Evolutionary conservation across 2,888 invertebrate species (phyloP).

Genomic region (Acronicta psi): DNA sequence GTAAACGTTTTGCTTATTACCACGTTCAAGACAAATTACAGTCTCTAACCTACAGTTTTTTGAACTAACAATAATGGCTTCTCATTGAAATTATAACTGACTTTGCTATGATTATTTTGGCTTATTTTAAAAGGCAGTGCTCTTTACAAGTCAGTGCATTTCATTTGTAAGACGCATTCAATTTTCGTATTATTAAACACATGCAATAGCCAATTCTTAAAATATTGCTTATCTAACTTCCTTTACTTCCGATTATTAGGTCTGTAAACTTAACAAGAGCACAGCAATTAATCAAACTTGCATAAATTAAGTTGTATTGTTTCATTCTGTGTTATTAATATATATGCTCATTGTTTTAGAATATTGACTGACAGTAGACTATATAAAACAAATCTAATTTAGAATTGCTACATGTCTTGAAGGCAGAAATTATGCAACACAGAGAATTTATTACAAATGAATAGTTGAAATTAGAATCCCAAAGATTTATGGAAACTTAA

Average conservation of each 20-base stretch:
- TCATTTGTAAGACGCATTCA: conserved; percentile 18
- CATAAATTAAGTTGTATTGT: conserved; percentile 16
- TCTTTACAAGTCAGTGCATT: conserved; percentile 15
- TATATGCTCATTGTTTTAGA: conserved; percentile 7
- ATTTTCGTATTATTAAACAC: conserved; percentile 14
- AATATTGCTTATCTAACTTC: conserved; percentile 27
- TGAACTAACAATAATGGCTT: conserved; percentile 1
- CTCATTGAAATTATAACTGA: too few species aligned
- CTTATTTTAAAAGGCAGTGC: background rate
- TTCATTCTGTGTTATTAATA: background rate
- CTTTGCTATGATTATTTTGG: background rate
- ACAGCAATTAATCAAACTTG: conserved; percentile 30
- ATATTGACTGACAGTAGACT: conserved; percentile 6
- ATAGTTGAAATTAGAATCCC: too few species aligned
- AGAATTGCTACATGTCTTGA: conserved; percentile 2
- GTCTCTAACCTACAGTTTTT: conserved; percentile 1
- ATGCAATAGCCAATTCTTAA: conserved; percentile 4
- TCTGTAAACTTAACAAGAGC: conserved; percentile 14
- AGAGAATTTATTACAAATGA: too few species aligned
- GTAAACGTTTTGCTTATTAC: conserved; percentile 13
- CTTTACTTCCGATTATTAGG: conserved; percentile 21
- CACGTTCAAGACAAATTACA: conserved; percentile 15
- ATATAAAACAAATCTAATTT: conserved; percentile 7
- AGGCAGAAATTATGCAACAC: background rate
- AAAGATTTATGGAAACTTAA: too few species aligned